Conservation (phyloP, 2,797 vertebrate species). For the Propithecus perrieri region DNA sequence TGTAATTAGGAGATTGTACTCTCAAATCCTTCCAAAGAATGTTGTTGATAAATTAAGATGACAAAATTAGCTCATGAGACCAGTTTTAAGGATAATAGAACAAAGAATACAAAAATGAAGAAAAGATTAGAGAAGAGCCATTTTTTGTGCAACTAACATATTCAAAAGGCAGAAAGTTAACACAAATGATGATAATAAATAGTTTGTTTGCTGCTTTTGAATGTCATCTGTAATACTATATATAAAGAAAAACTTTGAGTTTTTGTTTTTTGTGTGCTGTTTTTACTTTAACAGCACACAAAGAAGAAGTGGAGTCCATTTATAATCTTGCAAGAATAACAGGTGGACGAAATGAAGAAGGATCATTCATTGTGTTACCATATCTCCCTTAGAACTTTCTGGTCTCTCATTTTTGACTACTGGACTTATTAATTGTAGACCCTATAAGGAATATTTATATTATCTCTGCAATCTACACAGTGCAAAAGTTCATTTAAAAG, state of each 20-base stretch:
- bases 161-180: not conserved
- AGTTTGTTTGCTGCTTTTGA: not conserved
- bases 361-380: not conserved
- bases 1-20: not conserved
- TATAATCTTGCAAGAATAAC: not conserved
- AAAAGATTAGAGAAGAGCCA: not conserved
- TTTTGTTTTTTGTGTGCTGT: not conserved
- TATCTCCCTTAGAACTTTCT: not conserved
- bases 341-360: not conserved
- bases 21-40: not conserved
- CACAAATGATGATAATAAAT: not conserved
- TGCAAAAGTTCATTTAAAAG: not conserved
- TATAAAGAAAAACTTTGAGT: not conserved
- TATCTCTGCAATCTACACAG: not conserved
- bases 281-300: not conserved
- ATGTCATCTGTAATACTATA: not conserved
- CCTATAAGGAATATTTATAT: not conserved
- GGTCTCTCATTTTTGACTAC: not conserved
- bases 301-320: not conserved
- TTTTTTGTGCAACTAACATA: not conserved
- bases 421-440: not conserved
- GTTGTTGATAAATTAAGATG: not conserved
- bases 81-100: not conserved
- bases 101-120: not conserved
- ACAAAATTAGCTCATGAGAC: not conserved